Evolutionary conservation across 2,888 invertebrate genomes (phyloP).

Genomic region (Cecidostiba fungosa): DNA sequence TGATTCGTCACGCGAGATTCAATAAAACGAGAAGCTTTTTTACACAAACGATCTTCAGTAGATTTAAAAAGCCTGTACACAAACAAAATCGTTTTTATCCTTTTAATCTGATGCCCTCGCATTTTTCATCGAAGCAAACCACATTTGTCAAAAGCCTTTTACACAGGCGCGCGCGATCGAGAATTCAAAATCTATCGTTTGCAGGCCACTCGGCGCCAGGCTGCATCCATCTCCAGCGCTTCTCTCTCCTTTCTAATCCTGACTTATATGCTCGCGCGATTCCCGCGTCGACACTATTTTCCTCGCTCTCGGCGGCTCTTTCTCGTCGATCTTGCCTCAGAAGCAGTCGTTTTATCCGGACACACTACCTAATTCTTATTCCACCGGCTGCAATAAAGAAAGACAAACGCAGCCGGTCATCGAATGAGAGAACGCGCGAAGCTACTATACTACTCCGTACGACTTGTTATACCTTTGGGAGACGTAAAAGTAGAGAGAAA

Average conservation of each 20-base stretch:
- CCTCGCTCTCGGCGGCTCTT: no score
- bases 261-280: not conserved
- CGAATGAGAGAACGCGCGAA: conserved; percentile 28
- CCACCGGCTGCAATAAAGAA: conserved; percentile 32
- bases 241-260: not conserved
- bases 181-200: not conserved
- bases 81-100: no score
- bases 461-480: conserved; percentile 21
- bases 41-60: no score
- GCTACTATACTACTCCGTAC: not conserved
- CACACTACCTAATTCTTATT: conserved; percentile 26
- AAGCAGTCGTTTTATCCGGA: conserved; percentile 19
- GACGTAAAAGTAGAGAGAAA: conserved; percentile 28
- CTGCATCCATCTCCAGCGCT: not conserved
- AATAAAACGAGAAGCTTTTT: no score
- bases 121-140: not conserved
- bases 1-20: not conserved
- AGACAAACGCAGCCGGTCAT: conserved; percentile 11
- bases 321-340: conserved; percentile 3
- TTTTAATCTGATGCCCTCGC: not conserved
- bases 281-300: not conserved
- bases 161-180: not conserved
- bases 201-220: not conserved
- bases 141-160: not conserved
- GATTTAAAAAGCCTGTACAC: no score